Conservation (phyloP, 2,888 invertebrate genomes). For the Caenorhabditis sp. region DNA sequence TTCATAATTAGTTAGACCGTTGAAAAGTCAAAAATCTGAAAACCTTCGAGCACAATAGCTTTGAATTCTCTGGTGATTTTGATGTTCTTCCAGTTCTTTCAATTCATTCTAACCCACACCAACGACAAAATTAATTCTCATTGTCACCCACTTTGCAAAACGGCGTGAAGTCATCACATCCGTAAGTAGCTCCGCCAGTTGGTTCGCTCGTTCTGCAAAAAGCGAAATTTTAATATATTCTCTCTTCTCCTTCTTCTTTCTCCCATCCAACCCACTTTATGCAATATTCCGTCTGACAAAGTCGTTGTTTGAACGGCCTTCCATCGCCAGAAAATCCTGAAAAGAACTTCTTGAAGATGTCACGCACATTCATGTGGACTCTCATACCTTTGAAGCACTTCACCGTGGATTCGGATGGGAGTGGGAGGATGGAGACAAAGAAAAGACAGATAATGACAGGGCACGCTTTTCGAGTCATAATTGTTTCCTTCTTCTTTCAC, state of each 20-base stretch:
- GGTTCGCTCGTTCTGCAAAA: constrained; percentile 56
- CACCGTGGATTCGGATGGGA: constrained; percentile 31
- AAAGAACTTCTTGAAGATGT: constrained; percentile 13
- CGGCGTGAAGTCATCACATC: constrained; percentile 67
- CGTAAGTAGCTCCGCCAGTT: constrained; percentile 60
- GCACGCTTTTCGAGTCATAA: constrained; percentile 38
- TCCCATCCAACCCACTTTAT: constrained; percentile 61
- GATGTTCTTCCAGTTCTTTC: neutral
- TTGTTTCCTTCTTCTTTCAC: constrained; percentile 11
- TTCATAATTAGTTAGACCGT: no score
- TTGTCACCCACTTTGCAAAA: constrained; percentile 53
- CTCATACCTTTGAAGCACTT: constrained; percentile 61
- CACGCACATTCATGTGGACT: constrained; percentile 32
- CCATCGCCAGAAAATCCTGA: constrained; percentile 66
- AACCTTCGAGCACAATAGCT: no score
- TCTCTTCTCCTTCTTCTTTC: neutral
- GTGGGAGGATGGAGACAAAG: constrained; percentile 27
- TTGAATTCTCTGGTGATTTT: no score
- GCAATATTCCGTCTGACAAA: constrained; percentile 66
- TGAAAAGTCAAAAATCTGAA: no score
- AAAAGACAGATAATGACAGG: constrained; percentile 31
- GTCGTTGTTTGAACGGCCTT: constrained; percentile 60
- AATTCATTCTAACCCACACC: neutral
- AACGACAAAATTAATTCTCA: neutral
- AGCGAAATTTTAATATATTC: constrained; percentile 11